A percentile compares a stretch with the other conserved stretches of the same genome.
Conservation (phyloP, 1,140 invertebrate genomes). For the Pectinophora gossypiella region DNA sequence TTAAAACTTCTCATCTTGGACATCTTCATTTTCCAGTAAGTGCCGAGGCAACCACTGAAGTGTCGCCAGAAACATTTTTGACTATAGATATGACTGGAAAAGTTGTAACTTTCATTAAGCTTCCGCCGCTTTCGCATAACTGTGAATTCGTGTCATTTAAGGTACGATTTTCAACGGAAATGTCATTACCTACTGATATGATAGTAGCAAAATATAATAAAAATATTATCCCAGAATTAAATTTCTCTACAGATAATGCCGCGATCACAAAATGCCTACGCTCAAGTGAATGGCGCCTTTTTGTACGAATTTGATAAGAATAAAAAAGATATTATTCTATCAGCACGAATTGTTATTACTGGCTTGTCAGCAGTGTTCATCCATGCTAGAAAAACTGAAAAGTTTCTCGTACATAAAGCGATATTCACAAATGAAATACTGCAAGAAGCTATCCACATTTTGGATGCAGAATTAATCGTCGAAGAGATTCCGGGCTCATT, state of each 20-base stretch:
- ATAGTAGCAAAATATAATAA: no score
- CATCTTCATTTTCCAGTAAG: slow-evolving; percentile 16
- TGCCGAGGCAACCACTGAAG: slow-evolving; percentile 17
- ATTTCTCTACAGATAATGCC: slow-evolving; percentile 80
- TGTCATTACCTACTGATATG: no score
- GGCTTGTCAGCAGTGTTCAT: slow-evolving; percentile 81
- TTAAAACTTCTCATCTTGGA: no score
- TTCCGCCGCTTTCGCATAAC: slow-evolving; percentile 68
- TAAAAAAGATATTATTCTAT: slow-evolving; percentile 40
- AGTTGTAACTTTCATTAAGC: slow-evolving; percentile 76
- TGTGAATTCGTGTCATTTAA: slow-evolving; percentile 77
- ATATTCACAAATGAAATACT: slow-evolving; percentile 70
- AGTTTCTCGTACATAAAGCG: slow-evolving; percentile 74
- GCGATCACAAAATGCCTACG: slow-evolving; percentile 82
- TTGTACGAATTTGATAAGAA: slow-evolving; percentile 75
- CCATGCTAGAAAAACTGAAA: slow-evolving; percentile 81
- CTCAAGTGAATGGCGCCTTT: slow-evolving; percentile 84
- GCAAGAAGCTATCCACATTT: slow-evolving; percentile 73
- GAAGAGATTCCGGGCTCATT: slow-evolving; percentile 78
- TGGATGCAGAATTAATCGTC: slow-evolving; percentile 79
- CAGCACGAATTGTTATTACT: slow-evolving; percentile 77
- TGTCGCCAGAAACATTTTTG: slow-evolving; percentile 76
- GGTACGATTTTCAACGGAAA: slow-evolving; percentile 65
- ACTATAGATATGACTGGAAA: slow-evolving; percentile 79
- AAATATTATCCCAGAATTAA: no score